Base-by-base conservation (phyloP, 1,140 invertebrate genomes). In the Drosophila leontia region DNA sequence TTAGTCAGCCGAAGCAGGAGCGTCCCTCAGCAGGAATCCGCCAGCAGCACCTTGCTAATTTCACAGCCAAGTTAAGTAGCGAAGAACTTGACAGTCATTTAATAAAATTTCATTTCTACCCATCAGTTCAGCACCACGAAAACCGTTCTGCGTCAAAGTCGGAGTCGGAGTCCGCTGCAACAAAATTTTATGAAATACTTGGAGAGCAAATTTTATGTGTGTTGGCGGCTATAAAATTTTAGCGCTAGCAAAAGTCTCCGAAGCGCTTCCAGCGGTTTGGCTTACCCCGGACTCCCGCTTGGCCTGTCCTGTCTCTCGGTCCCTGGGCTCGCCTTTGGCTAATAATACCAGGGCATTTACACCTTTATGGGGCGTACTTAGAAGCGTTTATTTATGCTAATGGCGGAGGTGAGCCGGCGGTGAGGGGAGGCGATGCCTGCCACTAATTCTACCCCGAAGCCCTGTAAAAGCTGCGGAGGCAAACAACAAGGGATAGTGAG, bases 141-240 rank as follows among this genome's bases (percentile, higher is more conserved):
- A 35, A 17, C 32, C 51, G 51, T 35, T 19, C 51, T 13, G 51
- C 32, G 32, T 53, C 50, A 15, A 19, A 68, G 72, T 45, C 61
- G 57, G 47, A 68, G 72, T 45, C 61, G 57, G 47, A 35, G 44
- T 48, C 50, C 35, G 26, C 39, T 82, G 64, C 80, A 81, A 91
- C 87, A 91, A 91, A 91, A 91, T 91, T 91, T 86, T 91, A 91
- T 91, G 80, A 87, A 91, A 87, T 91, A 82, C 87, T 78, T 81
- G 65, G 50, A 80, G 71, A 77, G 77, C 74, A 85, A 76, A 91
- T 91, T 91, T 91, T 87, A 91, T 91, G 87, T 86, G 67, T 83
- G 84, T 57, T 74, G 55, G 68, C 56, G 58, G 57, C 75, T 45
- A 84, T 91, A 81, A 87, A 91, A 91, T 91, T 91, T 91, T 87